Base-by-base conservation (phyloP, 2,888 invertebrate genomes). In the Caenorhabditis sp. region DNA sequence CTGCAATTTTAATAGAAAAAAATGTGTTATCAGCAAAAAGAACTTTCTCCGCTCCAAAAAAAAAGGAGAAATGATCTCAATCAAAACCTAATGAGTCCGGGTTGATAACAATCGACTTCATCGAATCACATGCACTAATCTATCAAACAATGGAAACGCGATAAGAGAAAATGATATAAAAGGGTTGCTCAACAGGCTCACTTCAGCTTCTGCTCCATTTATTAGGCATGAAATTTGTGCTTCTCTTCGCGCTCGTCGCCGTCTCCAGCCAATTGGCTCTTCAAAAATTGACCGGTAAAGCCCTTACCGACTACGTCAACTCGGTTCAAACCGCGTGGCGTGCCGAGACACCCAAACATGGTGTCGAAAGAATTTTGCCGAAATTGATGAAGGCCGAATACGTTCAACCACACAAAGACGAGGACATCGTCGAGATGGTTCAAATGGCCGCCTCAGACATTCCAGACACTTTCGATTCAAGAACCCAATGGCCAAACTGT, bases 401-500 rank as follows among this genome's bases (percentile, higher is more conserved):
- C 66, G 67, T 62, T 14, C 60, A 62, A 10, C 54, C 70, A 43
- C 66, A 70, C 58, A 6, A 21, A 21, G 61, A 65, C n/a, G 70
- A 70, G 26, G 69, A 62, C 50, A 61, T 66, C 19, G 37, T 63
- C 19, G 50, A 61, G 23, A 36, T 49, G 17, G 51, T 53, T 27
- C 49, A 50, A 12, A 54, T 58, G 36, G 65, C 54, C 27, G 49
- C 58, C 50, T 67, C 53, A 26, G 58, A 63, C 50, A 66, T 71
- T 49, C 77, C 79, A 59, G 63, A 24, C 27, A 49, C 69, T 12
- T 81, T 81, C 63, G 79, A 81, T 65, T 64, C 81, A 31, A 70
- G 76, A 51, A 62, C 51, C 10, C 68, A 71, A 53, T 81, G 81
- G 81, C 71, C 77, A 58, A 66, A 69, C 37, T 81, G 81, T 64